Conservation (phyloP, 1,140 invertebrate species). For the Plutomurus gul region DNA sequence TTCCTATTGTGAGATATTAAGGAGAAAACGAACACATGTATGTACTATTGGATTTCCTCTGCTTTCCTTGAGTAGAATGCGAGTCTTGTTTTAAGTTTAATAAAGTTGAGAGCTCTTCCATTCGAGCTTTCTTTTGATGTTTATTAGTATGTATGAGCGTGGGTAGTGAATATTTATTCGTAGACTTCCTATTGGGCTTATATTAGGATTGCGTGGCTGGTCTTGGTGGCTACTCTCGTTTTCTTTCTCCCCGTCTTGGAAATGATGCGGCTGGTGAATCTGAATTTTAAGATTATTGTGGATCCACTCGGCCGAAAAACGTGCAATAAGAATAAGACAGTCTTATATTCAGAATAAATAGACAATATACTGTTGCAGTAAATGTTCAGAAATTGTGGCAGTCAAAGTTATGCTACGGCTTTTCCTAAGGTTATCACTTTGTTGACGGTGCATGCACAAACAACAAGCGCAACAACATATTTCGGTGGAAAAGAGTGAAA, state of each 20-base stretch:
- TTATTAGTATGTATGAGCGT: conserved; percentile 33
- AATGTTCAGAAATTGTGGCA: too few relatives aligned
- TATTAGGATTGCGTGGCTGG: too few relatives aligned
- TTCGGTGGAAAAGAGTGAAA: background rate
- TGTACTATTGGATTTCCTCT: too few relatives aligned
- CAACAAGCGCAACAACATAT: background rate
- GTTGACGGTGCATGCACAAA: background rate
- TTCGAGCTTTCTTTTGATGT: conserved; percentile 10
- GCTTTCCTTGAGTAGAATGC: conserved; percentile 8
- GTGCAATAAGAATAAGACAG: too few relatives aligned
- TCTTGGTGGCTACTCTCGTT: background rate
- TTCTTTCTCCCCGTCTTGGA: background rate
- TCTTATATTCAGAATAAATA: too few relatives aligned
- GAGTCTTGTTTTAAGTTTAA: conserved; percentile 26
- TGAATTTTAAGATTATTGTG: too few relatives aligned
- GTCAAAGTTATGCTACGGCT: too few relatives aligned
- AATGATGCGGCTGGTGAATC: too few relatives aligned
- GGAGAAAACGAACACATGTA: too few relatives aligned
- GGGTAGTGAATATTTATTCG: conserved; percentile 19
- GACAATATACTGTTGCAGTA: background rate
- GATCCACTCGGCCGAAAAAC: too few relatives aligned
- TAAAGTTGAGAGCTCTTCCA: conserved; percentile 17
- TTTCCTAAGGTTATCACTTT: background rate
- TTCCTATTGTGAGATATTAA: too few relatives aligned
- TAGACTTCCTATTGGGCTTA: too few relatives aligned